Evolutionary conservation across 2,113 vertebrate species (phyloP).

Genomic region (Daphoenositta chrysoptera): DNA sequence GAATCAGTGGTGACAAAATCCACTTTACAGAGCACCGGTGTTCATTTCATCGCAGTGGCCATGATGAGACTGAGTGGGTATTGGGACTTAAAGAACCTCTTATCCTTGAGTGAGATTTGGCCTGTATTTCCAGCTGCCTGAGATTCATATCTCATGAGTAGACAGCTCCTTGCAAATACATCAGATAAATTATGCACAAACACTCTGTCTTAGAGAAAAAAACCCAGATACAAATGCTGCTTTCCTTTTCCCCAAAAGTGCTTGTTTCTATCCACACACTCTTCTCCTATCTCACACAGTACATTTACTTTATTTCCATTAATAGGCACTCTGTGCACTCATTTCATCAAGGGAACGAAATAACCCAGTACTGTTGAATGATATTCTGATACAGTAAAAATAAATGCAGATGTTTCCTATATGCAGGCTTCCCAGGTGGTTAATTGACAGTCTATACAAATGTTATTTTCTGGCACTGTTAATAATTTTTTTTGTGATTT

Average conservation of each 20-base stretch:
- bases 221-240: neutral
- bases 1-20: neutral
- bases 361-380: neutral
- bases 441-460: neutral
- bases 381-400: neutral
- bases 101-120: neutral
- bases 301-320: neutral
- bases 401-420: neutral
- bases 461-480: neutral
- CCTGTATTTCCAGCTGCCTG: neutral
- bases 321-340: neutral
- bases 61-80: neutral
- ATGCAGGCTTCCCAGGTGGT: neutral
- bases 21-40: neutral
- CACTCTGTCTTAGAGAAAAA: neutral
- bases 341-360: constrained; percentile 3
- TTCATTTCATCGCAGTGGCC: neutral
- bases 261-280: neutral
- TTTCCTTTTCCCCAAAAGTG: neutral
- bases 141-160: neutral
- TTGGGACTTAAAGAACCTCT: neutral
- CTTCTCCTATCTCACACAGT: neutral
- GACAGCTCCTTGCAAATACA: neutral
- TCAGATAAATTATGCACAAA: neutral
- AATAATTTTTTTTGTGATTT: neutral